phyloP scores from a whole-genome alignment of 2,113 vertebrate species.

The Ophiodon elongatus region DNA sequence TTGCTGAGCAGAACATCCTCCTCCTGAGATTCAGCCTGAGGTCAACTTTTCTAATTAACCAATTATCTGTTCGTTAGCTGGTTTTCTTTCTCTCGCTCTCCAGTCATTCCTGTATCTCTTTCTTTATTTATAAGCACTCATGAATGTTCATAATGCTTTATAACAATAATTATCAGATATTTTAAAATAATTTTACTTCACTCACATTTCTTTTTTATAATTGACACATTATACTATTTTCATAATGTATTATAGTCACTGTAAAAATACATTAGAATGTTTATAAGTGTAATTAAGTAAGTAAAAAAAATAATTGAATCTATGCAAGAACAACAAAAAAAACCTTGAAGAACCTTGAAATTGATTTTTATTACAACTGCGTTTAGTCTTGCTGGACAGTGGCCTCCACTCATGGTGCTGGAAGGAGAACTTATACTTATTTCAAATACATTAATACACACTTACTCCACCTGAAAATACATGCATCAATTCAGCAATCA shows the following conservation, averaged over 20 bases:
- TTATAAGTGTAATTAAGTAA: neutral
- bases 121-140: too few relatives aligned
- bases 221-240: neutral
- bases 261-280: neutral
- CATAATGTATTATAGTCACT: neutral
- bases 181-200: neutral
- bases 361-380: too few relatives aligned
- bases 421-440: neutral
- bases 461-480: neutral
- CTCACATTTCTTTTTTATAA: neutral
- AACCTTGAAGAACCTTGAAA: too few relatives aligned
- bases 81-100: neutral
- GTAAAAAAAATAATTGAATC: too few relatives aligned
- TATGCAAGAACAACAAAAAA: neutral
- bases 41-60: conserved; percentile 29
- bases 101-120: neutral
- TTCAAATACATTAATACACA: neutral
- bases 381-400: neutral
- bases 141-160: neutral
- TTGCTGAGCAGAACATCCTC: conserved; percentile 32
- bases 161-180: neutral
- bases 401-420: too few relatives aligned
- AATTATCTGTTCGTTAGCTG: neutral
- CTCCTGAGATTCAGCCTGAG: conserved; percentile 31
- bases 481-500: neutral